Conservation (phyloP, 2,888 invertebrate genomes). For the Megastigmus dorsalis region DNA sequence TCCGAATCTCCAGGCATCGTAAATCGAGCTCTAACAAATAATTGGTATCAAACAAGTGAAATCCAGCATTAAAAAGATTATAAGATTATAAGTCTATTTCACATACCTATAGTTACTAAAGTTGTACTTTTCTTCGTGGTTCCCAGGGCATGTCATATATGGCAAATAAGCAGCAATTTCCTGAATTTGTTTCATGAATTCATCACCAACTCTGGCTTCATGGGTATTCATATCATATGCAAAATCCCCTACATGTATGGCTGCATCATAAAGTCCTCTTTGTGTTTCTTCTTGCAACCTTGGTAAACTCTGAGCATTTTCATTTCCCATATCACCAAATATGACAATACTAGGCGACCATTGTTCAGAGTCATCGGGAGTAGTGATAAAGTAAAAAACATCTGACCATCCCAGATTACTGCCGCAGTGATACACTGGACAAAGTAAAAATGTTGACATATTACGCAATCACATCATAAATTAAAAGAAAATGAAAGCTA, state of each 20-base stretch:
- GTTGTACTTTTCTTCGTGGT: conserved; percentile 92
- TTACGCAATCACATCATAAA: too few species aligned
- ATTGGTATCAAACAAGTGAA: conserved; percentile 14
- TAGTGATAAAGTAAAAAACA: conserved; percentile 84
- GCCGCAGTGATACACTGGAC: conserved; percentile 86
- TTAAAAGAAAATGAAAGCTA: too few species aligned
- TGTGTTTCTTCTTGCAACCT: conserved; percentile 90
- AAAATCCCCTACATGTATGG: conserved; percentile 95
- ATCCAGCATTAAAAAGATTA: too few species aligned
- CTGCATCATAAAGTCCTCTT: conserved; percentile 86
- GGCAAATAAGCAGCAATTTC: conserved; percentile 92
- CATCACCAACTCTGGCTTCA: conserved; percentile 89
- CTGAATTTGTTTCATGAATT: conserved; percentile 94
- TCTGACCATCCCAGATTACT: conserved; percentile 89
- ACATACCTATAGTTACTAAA: conserved; percentile 89
- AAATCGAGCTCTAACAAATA: conserved; percentile 81
- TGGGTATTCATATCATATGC: conserved; percentile 94
- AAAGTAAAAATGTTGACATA: too few species aligned
- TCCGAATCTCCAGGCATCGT: conserved; percentile 88
- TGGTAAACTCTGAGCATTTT: conserved; percentile 90
- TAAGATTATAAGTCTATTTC: too few species aligned
- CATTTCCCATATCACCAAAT: conserved; percentile 96
- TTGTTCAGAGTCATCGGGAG: conserved; percentile 78
- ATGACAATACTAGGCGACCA: conserved; percentile 91
- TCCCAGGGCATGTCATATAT: conserved; percentile 95